Conservation (phyloP, 2,888 invertebrate species). For the Oscheius sp. region DNA sequence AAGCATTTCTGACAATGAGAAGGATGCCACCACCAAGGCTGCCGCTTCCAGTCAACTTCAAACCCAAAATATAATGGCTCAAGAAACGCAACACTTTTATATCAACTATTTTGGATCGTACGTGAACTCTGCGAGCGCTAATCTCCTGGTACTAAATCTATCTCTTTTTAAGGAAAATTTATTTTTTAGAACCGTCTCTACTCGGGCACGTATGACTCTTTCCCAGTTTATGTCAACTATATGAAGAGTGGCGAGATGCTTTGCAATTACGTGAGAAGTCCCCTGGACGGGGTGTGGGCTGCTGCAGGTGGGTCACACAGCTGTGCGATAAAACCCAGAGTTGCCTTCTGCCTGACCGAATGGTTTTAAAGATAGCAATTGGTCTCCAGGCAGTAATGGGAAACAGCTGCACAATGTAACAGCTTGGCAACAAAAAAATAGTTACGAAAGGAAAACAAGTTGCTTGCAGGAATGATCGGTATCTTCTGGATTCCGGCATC, state of each 20-base stretch:
- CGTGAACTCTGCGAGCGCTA: not conserved
- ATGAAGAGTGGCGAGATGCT: constrained; percentile 14
- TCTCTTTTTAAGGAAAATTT: not conserved
- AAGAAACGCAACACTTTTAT: not conserved
- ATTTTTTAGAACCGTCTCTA: not conserved
- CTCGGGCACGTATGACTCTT: not conserved
- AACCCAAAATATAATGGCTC: not conserved
- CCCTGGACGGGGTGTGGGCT: constrained; percentile 7
- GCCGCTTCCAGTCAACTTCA: not conserved
- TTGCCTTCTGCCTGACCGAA: constrained; percentile 12
- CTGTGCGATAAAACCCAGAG: constrained; percentile 11
- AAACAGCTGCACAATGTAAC: not conserved
- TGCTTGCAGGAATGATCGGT: constrained; percentile 21
- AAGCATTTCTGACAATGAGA: too few relatives aligned
- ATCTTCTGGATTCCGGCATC: constrained; percentile 22
- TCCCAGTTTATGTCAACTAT: constrained; percentile 12
- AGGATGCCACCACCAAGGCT: not conserved
- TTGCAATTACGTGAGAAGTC: constrained; percentile 1
- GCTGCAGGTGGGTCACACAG: constrained; percentile 24
- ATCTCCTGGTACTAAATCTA: constrained; percentile 4
- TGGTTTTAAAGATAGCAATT: constrained; percentile 4
- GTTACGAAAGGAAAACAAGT: not conserved
- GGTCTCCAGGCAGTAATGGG: not conserved
- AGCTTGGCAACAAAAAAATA: constrained; percentile 2
- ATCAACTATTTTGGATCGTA: not conserved